These are phyloP conservation scores for Liposcelis brunnea DNA, from an alignment of 2,888 invertebrate species.

Conservation along the genomic window DNA sequence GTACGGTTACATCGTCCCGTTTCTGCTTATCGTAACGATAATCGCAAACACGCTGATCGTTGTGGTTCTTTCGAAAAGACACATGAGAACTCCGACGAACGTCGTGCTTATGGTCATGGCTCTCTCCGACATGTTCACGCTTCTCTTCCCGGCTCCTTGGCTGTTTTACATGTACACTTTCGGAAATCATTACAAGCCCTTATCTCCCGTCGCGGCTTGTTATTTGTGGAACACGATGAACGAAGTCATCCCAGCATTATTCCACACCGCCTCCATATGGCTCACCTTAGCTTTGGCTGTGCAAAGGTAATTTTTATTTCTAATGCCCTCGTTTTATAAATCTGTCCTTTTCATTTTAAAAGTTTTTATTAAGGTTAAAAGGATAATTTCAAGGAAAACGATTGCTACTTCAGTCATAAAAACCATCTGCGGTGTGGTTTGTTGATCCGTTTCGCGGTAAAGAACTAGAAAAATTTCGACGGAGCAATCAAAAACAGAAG, in stretches of 20 bases:
- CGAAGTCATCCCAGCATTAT: slow-evolving; percentile 71
- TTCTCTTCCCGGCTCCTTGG: slow-evolving; percentile 79
- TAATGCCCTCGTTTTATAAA: too few species aligned
- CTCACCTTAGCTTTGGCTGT: slow-evolving; percentile 77
- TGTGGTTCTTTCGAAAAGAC: slow-evolving; percentile 70
- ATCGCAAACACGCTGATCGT: slow-evolving; percentile 82
- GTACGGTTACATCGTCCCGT: slow-evolving; percentile 54
- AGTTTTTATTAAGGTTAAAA: too few species aligned
- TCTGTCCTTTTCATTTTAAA: too few species aligned
- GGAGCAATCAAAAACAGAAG: too few species aligned
- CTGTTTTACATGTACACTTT: slow-evolving; percentile 84
- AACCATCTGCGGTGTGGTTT: too few species aligned
- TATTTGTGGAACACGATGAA: slow-evolving; percentile 65
- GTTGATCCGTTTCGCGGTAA: too few species aligned
- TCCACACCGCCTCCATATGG: slow-evolving; percentile 91
- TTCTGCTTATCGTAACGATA: slow-evolving; percentile 71
- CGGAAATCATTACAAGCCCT: slow-evolving; percentile 67
- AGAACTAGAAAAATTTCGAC: too few species aligned
- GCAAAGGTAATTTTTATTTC: slow-evolving; percentile 42
- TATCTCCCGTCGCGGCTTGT: slow-evolving; percentile 57
- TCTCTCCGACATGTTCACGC: slow-evolving; percentile 83
- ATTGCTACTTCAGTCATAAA: too few species aligned
- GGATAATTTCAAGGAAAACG: too few species aligned
- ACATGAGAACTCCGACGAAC: slow-evolving; percentile 86
- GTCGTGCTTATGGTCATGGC: slow-evolving; percentile 93